phyloP scores from a whole-genome alignment of 2,888 invertebrate species.

The Conomelus anceps region DNA sequence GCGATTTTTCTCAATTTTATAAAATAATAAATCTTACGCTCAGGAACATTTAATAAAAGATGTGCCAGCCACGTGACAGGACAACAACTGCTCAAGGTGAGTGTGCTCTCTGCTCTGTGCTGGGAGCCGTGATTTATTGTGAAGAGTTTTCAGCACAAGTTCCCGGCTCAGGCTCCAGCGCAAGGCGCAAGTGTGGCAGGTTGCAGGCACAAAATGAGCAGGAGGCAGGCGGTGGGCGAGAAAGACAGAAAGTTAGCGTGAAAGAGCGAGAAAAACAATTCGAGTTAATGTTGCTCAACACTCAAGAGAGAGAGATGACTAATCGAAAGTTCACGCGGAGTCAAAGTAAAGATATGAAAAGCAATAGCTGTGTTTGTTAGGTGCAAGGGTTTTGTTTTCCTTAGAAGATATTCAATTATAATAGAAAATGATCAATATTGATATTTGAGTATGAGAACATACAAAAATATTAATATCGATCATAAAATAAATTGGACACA shows the following conservation, averaged over 20 bases:
- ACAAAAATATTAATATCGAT: too few species aligned
- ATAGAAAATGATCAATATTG: too few species aligned
- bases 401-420: too few species aligned
- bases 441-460: too few species aligned
- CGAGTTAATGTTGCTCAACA: background rate
- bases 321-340: too few species aligned
- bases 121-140: background rate
- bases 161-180: background rate
- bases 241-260: background rate
- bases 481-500: too few species aligned
- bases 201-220: too few species aligned
- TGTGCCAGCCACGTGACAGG: background rate
- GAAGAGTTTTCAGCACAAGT: background rate
- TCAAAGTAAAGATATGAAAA: too few species aligned
- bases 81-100: background rate
- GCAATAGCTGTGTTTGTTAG: too few species aligned
- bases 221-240: background rate
- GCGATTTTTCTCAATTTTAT: background rate
- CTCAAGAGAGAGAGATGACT: background rate
- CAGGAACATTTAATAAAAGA: background rate
- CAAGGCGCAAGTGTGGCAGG: too few species aligned
- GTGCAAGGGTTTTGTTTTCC: too few species aligned
- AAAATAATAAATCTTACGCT: background rate
- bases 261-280: background rate
- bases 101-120: background rate